Evolutionary conservation across 2,797 vertebrate species (phyloP), one percentile per base, ranked within the genome.

Genomic region (Dermochelys coriacea): DNA sequence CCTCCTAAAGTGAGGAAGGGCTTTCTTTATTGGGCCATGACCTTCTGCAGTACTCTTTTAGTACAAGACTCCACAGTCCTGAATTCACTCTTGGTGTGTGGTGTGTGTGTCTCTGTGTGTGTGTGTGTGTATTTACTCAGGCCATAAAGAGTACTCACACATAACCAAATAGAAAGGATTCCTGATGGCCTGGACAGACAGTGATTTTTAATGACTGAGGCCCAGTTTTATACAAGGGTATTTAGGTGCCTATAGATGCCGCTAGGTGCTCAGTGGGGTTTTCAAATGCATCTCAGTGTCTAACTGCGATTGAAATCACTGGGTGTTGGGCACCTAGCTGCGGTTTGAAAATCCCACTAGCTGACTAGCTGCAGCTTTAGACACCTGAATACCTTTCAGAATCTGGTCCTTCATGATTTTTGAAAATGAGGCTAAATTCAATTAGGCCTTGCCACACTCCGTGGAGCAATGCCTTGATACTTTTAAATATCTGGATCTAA

Each of bases 1-100:
- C 90, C 91, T 93, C 87, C 91, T 96, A 95, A 93, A 51, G 83
- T 93, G 34, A 93, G 51, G 94, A 87, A 85, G 93, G 78, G 1
- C 93, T 97, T 96, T 82, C 50, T 90, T 96, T 89, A 85, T 91
- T 95, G 93, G 85, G 94, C 86, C 82, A 80, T 83, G 77, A 37
- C 15, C 51, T 34, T 84, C 71, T 59, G 57, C 57, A 59, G 57
- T 59, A 59, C 12, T 31, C 27, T 27, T 59, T 31, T 31, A 59
- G 57, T 31, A 0, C 27, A 47, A 77, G 91, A 95, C 95, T 96
- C 94, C 93, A 95, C 92, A 87, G 85, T 83, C 86, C 81, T 86
- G 79, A 95, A 90, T 92, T 31, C 88, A 86, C 80, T 92, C 94
- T 95, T 96, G 95, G 82, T 95, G 83, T 8, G 52, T 51, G 51